Evolutionary conservation across 2,113 vertebrate species (phyloP).

Genomic region (Rhynchopsitta pachyrhyncha): DNA sequence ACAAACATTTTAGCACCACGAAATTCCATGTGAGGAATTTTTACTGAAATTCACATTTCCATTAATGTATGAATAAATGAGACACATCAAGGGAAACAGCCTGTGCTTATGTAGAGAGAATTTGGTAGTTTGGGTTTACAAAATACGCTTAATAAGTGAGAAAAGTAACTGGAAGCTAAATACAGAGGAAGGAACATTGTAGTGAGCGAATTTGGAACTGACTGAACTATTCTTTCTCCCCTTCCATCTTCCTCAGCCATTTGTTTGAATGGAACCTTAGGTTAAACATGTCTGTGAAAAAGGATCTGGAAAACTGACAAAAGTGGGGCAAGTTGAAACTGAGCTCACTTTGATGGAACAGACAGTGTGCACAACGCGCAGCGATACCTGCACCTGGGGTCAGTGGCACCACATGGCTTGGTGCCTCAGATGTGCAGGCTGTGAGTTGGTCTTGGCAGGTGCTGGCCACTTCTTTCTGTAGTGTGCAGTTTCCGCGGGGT

Average conservation of each 20-base stretch:
- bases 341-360: neutral
- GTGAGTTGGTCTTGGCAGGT: neutral
- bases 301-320: neutral
- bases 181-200: neutral
- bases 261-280: neutral
- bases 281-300: neutral
- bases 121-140: neutral
- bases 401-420: accelerated
- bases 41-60: neutral
- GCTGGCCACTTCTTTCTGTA: neutral
- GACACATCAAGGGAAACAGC: accelerated
- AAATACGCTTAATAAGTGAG: neutral
- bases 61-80: neutral
- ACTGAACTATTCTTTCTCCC: neutral
- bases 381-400: neutral
- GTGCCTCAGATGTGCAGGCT: neutral
- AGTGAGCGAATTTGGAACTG: neutral
- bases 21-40: neutral
- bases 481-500: accelerated
- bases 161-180: neutral
- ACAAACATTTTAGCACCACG: neutral
- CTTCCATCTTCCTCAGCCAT: accelerated
- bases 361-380: neutral
- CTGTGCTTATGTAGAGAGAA: neutral
- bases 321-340: neutral